phyloP scores from a whole-genome alignment of 2,113 vertebrate genomes.

The Corynorhinus townsendii region DNA sequence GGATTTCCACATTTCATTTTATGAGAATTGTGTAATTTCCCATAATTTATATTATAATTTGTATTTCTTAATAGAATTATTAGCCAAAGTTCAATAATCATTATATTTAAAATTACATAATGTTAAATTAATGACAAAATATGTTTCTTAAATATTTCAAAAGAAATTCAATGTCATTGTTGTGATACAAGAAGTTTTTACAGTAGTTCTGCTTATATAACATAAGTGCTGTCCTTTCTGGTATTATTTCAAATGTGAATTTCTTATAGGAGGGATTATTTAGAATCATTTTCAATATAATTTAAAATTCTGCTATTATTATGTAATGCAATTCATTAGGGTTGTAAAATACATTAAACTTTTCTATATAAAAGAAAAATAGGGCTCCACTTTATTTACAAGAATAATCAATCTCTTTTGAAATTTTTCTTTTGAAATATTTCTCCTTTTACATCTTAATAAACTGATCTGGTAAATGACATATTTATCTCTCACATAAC shows the following conservation, averaged over 20 bases:
- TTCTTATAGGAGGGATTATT: neutral
- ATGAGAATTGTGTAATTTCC: neutral
- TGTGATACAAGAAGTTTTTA: neutral
- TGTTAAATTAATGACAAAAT: neutral
- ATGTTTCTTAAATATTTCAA: neutral
- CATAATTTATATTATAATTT: neutral
- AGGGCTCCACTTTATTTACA: neutral
- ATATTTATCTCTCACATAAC: neutral
- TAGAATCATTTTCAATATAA: neutral
- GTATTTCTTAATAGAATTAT: neutral
- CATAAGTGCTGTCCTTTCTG: neutral
- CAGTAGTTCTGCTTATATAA: neutral
- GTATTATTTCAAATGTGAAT: neutral
- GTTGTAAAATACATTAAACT: neutral
- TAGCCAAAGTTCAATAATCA: neutral
- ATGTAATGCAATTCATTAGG: neutral
- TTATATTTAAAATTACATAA: neutral
- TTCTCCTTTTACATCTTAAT: neutral
- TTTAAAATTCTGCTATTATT: neutral
- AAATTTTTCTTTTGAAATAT: neutral
- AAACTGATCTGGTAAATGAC: neutral
- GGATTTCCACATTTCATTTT: neutral
- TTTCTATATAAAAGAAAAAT: neutral
- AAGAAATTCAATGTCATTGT: neutral
- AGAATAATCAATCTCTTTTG: neutral